A percentile compares a stretch with the other conserved stretches of the same genome.
Evolutionary conservation across 2,888 invertebrate genomes (phyloP).

Genomic region (Thelaira solivaga): DNA sequence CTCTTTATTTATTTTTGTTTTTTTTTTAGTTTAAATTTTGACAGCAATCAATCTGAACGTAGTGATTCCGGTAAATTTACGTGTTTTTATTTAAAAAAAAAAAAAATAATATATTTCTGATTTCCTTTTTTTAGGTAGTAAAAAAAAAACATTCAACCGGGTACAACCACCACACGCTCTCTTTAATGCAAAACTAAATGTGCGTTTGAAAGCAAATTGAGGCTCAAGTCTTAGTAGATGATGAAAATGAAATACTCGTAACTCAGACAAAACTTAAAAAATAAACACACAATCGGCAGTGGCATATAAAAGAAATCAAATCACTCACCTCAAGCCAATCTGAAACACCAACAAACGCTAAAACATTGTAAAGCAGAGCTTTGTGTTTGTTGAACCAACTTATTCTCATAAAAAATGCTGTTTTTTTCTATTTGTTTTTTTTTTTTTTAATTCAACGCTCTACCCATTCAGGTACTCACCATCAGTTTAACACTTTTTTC

Average conservation of each 20-base stretch:
- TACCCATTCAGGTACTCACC: constrained; percentile 21
- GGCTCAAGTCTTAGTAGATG: constrained; percentile 50
- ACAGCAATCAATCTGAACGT: constrained; percentile 6
- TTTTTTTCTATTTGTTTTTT: neutral
- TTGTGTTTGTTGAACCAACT: constrained; percentile 39
- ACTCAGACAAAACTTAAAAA: constrained; percentile 10
- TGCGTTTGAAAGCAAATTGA: constrained; percentile 60
- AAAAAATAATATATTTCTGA: neutral
- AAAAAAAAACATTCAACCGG: constrained; percentile 1
- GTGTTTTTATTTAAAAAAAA: constrained; percentile 4
- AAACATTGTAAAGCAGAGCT: constrained; percentile 48
- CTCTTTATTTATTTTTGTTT: constrained; percentile 10
- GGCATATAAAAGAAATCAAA: constrained; percentile 30
- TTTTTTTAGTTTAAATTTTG: neutral
- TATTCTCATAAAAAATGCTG: constrained; percentile 31
- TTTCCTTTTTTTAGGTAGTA: neutral
- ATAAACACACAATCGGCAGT: neutral
- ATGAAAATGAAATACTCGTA: constrained; percentile 34
- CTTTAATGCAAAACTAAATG: constrained; percentile 76
- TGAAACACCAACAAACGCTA: constrained; percentile 4
- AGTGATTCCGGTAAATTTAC: constrained; percentile 18
- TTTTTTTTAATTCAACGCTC: constrained; percentile 22
- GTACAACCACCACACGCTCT: constrained; percentile 71
- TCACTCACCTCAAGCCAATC: constrained; percentile 29
- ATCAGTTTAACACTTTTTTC: constrained; percentile 48